Percentiles rank a stretch among this genome's conserved stretches.
These are phyloP conservation scores for Vollenhovia emeryi DNA, from an alignment of 1,140 invertebrate genomes.

Conservation along the genomic window DNA sequence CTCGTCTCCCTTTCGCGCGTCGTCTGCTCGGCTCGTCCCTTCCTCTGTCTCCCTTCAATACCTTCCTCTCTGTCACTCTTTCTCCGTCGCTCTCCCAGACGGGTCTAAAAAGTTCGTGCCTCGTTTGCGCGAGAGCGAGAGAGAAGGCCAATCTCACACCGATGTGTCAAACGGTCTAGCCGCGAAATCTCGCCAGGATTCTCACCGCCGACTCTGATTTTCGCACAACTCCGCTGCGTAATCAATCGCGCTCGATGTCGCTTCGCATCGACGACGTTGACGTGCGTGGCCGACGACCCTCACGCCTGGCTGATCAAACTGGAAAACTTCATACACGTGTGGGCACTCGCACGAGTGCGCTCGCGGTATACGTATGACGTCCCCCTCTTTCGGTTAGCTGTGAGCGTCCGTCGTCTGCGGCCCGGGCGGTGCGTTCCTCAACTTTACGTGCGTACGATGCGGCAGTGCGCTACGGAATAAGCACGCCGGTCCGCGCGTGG, in stretches of 20 bases:
- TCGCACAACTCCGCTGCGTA: not conserved
- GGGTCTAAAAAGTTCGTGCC: conserved; percentile 68
- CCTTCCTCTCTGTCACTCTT: conserved; percentile 1
- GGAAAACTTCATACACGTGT: conserved; percentile 75
- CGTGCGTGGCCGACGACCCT: not conserved
- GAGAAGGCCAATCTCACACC: conserved; percentile 18
- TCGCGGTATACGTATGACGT: not conserved
- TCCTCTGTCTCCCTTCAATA: conserved; percentile 18
- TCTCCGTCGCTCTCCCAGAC: conserved; percentile 36
- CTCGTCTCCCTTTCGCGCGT: conserved; percentile 10
- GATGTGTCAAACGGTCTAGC: not conserved
- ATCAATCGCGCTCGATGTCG: not conserved
- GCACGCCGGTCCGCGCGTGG: conserved; percentile 71
- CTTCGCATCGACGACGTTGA: not conserved
- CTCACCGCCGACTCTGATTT: not conserved
- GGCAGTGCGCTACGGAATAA: conserved; percentile 79
- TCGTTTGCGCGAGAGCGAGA: not conserved
- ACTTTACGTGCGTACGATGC: conserved; percentile 66
- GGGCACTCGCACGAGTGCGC: conserved; percentile 35
- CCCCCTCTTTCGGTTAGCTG: not conserved
- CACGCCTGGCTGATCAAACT: conserved; percentile 27
- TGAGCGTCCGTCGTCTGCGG: conserved; percentile 47
- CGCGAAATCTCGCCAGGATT: not conserved
- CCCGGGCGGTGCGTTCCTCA: conserved; percentile 59
- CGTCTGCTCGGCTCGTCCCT: conserved; percentile 17